phyloP scores from a whole-genome alignment of 2,888 invertebrate genomes.

The Fragum fragum region DNA sequence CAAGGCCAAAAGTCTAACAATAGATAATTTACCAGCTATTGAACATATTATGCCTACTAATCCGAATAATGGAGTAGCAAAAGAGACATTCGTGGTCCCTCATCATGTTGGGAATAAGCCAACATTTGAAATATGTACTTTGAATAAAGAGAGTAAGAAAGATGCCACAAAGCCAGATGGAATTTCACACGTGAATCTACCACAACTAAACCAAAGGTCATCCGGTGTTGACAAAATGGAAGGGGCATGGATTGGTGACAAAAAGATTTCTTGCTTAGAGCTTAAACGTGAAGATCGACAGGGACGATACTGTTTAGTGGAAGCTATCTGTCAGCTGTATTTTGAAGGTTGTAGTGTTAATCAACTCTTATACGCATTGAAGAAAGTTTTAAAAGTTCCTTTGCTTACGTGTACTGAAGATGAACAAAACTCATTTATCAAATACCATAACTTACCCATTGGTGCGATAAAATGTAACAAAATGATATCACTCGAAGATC shows the following conservation, averaged over 20 bases:
- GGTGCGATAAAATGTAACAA: conserved; percentile 83
- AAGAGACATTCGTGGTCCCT: too few species aligned
- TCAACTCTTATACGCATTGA: conserved; percentile 82
- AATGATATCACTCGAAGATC: conserved; percentile 81
- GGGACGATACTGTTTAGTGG: conserved; percentile 82
- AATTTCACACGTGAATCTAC: too few species aligned
- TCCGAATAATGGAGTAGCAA: too few species aligned
- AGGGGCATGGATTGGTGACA: conserved; percentile 80
- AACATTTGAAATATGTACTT: too few species aligned
- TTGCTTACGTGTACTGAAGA: conserved; percentile 77
- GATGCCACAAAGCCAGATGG: too few species aligned
- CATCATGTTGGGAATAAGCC: too few species aligned
- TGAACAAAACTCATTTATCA: conserved; percentile 84
- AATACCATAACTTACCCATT: conserved; percentile 83
- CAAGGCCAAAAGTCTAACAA: too few species aligned
- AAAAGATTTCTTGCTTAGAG: conserved; percentile 83
- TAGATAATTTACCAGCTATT: too few species aligned
- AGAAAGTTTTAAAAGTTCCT: conserved; percentile 80
- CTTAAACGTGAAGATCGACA: conserved; percentile 66
- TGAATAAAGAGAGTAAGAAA: too few species aligned
- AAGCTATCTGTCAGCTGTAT: conserved; percentile 84
- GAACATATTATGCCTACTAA: too few species aligned
- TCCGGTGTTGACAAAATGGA: conserved; percentile 72
- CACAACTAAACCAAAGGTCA: too few species aligned
- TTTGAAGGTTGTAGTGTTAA: conserved; percentile 81